Conservation (phyloP, 2,888 invertebrate genomes). For the Amphipoea lucens region DNA sequence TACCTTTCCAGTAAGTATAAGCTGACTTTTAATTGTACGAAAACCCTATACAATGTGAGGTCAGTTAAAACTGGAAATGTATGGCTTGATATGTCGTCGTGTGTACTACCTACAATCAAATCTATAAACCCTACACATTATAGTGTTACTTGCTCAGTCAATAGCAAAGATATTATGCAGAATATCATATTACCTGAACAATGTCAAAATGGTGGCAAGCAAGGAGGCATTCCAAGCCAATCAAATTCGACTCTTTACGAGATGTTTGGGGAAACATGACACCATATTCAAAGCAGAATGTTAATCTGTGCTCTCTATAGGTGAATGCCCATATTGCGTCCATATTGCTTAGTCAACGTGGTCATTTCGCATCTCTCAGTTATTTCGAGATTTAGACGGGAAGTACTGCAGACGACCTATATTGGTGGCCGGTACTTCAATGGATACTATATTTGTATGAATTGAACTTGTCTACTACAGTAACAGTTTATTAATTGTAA, state of each 20-base stretch:
- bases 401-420: slow-evolving; percentile 78
- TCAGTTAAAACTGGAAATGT: neutral
- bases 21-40: neutral
- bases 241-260: slow-evolving; percentile 43
- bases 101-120: neutral
- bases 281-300: slow-evolving; percentile 35
- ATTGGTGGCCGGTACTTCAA: slow-evolving; percentile 65
- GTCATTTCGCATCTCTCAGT: slow-evolving; percentile 63
- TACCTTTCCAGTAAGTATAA: neutral
- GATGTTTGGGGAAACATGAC: slow-evolving; percentile 34
- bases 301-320: slow-evolving; percentile 41
- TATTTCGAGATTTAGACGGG: slow-evolving; percentile 79
- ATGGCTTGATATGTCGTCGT: neutral
- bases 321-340: slow-evolving; percentile 45
- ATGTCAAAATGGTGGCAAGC: slow-evolving; percentile 12
- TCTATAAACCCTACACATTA: neutral
- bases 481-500: neutral
- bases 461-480: slow-evolving; percentile 56
- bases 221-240: slow-evolving; percentile 9
- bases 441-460: slow-evolving; percentile 61
- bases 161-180: slow-evolving; percentile 1
- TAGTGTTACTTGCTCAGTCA: slow-evolving; percentile 5
- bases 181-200: slow-evolving; percentile 39
- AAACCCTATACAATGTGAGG: neutral
- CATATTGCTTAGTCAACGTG: slow-evolving; percentile 58